Evolutionary conservation across 2,888 invertebrate species (phyloP).

Genomic region (Holacanthella duospinosa): DNA sequence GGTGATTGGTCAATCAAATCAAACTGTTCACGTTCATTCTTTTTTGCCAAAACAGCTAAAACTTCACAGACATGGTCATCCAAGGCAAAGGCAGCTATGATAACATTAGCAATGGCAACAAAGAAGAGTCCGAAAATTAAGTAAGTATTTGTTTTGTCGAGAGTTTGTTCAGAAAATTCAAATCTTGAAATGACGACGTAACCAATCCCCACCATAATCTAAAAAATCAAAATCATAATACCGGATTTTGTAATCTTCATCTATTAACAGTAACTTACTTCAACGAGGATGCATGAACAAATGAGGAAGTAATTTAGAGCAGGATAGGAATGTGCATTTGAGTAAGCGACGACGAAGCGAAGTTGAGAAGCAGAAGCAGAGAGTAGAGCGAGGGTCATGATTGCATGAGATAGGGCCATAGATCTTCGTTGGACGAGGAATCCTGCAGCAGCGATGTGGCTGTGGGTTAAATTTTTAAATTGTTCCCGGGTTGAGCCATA

Average conservation of each 20-base stretch:
- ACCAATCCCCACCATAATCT: slow-evolving; percentile 35
- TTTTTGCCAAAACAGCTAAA: neutral
- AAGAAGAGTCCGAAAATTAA: slow-evolving; percentile 34
- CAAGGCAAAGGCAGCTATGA: slow-evolving; percentile 33
- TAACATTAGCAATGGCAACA: slow-evolving; percentile 30
- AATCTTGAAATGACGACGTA: slow-evolving; percentile 33
- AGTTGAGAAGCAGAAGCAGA: slow-evolving; percentile 36
- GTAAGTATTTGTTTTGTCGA: slow-evolving; percentile 31
- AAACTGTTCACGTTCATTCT: neutral
- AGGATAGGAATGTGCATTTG: slow-evolving; percentile 32
- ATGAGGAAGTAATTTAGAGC: slow-evolving; percentile 36
- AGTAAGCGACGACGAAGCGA: slow-evolving; percentile 32
- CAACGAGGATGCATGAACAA: slow-evolving; percentile 31
- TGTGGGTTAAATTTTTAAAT: neutral
- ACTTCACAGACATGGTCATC: slow-evolving; percentile 34
- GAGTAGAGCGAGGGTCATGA: slow-evolving; percentile 36
- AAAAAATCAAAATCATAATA: neutral
- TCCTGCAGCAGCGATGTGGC: neutral
- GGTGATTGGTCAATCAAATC: neutral
- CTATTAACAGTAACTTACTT: slow-evolving; percentile 19
- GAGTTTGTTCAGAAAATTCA: slow-evolving; percentile 20
- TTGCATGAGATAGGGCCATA: slow-evolving; percentile 29
- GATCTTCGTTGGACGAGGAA: slow-evolving; percentile 17
- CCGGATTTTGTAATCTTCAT: neutral
- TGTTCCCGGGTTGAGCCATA: neutral